A percentile compares a stretch with the other conserved stretches of the same genome.
These are phyloP conservation scores for Jordanella pulchra DNA, from an alignment of 2,797 vertebrate species.

Conservation along the genomic window DNA sequence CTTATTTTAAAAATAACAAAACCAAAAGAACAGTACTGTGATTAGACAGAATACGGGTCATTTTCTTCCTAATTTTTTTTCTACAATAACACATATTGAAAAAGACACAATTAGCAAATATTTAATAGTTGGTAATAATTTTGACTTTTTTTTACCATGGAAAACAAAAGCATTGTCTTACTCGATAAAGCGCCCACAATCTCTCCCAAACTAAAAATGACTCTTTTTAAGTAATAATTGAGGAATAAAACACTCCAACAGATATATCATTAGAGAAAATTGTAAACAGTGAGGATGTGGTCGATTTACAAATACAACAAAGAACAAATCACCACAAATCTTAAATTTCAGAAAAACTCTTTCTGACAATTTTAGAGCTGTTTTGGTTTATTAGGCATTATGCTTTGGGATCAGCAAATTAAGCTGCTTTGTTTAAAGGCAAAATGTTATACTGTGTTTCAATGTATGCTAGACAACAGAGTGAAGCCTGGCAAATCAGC, in stretches of 20 bases:
- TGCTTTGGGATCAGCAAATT: neutral
- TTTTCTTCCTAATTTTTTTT: neutral
- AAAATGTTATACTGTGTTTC: neutral
- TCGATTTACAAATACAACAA: neutral
- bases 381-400: neutral
- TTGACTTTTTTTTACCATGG: neutral
- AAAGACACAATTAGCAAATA: neutral
- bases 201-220: neutral
- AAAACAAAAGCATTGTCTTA: neutral
- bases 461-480: neutral
- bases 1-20: neutral
- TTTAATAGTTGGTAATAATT: too few species aligned
- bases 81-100: neutral
- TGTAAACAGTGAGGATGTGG: neutral
- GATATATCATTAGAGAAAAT: neutral
- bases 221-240: too few species aligned
- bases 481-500: neutral
- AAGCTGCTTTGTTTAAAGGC: neutral
- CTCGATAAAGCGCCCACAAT: neutral
- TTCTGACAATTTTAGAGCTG: neutral
- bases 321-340: neutral
- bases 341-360: neutral
- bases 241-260: neutral
- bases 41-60: neutral
- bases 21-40: neutral